Percentiles rank a stretch among this genome's conserved stretches.
phyloP scores from a whole-genome alignment of 2,797 vertebrate genomes.

The Eulemur mongoz region DNA sequence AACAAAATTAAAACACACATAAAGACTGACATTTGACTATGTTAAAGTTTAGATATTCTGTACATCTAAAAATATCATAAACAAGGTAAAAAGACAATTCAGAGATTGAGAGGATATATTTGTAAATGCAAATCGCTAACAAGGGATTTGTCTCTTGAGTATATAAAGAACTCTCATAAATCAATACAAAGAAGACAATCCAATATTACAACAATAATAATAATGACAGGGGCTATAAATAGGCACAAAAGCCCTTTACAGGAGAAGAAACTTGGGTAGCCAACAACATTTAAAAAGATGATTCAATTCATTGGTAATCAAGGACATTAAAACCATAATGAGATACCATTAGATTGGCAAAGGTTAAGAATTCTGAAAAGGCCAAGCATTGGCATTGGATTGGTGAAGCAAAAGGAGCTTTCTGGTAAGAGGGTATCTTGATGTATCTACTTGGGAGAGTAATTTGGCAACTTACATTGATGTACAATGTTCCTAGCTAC shows the following conservation, averaged over 20 bases:
- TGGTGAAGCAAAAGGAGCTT: not conserved
- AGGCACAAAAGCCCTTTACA: not conserved
- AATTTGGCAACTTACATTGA: not conserved
- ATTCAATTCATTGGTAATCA: not conserved
- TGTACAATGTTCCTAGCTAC: not conserved
- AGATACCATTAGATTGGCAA: not conserved
- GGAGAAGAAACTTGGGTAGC: not conserved
- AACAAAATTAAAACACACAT: not conserved
- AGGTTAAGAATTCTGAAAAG: not conserved
- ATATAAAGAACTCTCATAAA: not conserved
- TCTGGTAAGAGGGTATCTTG: not conserved
- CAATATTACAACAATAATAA: not conserved
- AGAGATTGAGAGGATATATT: not conserved
- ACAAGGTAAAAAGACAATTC: not conserved
- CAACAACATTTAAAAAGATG: not conserved
- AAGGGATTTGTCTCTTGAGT: not conserved
- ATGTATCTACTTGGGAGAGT: not conserved
- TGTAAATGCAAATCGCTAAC: not conserved
- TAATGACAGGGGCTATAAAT: not conserved
- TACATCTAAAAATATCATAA: not conserved
- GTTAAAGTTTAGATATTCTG: not conserved
- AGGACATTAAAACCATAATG: not conserved
- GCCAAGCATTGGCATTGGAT: not conserved
- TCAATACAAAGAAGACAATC: not conserved
- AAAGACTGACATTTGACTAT: not conserved